phyloP scores from a whole-genome alignment of 2,797 vertebrate species.

The Sylvia borin region DNA sequence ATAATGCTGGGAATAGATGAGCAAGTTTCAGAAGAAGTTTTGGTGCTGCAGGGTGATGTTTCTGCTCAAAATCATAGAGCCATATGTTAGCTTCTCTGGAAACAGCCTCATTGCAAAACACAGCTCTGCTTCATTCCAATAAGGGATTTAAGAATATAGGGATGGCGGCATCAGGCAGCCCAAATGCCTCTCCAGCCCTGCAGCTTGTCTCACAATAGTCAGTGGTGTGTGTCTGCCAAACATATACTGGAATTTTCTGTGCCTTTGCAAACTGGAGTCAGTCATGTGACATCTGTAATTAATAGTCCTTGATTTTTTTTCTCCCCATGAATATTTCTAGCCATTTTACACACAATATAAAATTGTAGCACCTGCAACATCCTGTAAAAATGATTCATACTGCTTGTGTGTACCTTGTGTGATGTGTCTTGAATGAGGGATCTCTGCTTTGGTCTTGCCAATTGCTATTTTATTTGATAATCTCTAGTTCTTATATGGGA shows the following conservation, averaged over 20 bases:
- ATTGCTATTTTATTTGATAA: neutral
- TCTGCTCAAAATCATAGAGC: slow-evolving; percentile 11
- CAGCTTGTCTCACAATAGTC: neutral
- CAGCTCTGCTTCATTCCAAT: neutral
- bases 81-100: neutral
- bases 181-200: neutral
- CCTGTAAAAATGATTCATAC: neutral
- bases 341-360: neutral
- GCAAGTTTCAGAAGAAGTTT: slow-evolving; percentile 29
- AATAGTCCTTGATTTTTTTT: neutral
- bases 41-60: neutral
- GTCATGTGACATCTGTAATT: neutral
- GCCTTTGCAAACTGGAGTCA: neutral
- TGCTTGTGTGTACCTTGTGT: neutral
- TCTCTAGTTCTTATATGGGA: neutral
- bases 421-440: neutral
- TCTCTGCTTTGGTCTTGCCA: neutral
- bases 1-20: slow-evolving; percentile 24
- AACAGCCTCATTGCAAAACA: neutral
- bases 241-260: neutral
- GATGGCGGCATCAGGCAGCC: neutral
- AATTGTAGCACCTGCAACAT: neutral
- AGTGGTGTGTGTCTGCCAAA: neutral
- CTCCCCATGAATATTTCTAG: neutral
- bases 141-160: neutral